These are phyloP conservation scores for Dinocampus coccinellae DNA, from an alignment of 2,888 invertebrate species.

Conservation along the genomic window DNA sequence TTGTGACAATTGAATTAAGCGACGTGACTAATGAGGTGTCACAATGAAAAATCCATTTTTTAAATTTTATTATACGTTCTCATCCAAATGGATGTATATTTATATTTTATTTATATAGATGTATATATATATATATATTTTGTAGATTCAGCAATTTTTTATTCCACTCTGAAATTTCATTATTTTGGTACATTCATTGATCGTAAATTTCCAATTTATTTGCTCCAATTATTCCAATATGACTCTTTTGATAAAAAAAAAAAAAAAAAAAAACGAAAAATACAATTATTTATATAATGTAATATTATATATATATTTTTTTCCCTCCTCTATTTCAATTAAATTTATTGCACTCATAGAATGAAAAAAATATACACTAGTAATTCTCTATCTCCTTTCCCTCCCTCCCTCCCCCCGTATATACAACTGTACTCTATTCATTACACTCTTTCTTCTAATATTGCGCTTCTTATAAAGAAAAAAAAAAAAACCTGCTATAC, in stretches of 20 bases:
- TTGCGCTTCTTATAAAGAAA: not conserved
- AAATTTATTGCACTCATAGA: not conserved
- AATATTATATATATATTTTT: too few species aligned
- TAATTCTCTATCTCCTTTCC: not conserved
- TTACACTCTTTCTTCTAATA: not conserved
- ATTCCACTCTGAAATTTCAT: not conserved
- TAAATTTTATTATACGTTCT: not conserved
- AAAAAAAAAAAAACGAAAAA: too few species aligned
- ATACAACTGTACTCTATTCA: not conserved
- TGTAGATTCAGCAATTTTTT: not conserved
- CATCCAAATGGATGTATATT: too few species aligned
- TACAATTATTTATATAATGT: too few species aligned
- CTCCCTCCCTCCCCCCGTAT: not conserved
- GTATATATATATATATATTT: not conserved
- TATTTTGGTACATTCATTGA: not conserved
- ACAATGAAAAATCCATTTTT: not conserved
- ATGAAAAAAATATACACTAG: not conserved
- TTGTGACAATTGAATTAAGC: constrained; percentile 14
- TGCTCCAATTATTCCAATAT: not conserved
- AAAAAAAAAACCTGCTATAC: not conserved
- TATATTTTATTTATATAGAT: too few species aligned
- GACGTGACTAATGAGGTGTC: constrained; percentile 39
- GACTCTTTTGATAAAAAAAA: not conserved
- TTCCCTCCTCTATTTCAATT: not conserved
- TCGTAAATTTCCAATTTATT: not conserved